phyloP scores from a whole-genome alignment of 2,113 vertebrate genomes.

The Neogale vison region DNA sequence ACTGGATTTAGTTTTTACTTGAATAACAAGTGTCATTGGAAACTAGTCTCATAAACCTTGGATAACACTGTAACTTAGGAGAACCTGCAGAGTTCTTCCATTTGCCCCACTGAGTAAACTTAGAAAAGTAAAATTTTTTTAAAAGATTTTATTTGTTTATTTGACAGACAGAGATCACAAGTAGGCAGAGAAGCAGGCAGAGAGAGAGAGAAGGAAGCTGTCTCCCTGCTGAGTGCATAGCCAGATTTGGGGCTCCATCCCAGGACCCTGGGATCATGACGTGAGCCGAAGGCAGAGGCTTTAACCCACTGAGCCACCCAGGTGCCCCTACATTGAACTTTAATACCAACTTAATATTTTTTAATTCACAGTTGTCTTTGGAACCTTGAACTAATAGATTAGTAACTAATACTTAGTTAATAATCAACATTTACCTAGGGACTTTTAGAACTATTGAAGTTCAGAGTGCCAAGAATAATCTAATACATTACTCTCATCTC shows the following conservation, averaged over 20 bases:
- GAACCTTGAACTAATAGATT: background rate
- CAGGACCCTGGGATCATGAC: no score
- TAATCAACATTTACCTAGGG: background rate
- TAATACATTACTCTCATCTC: background rate
- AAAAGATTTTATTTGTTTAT: no score
- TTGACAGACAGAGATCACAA: no score
- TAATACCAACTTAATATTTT: background rate
- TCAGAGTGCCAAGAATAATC: background rate
- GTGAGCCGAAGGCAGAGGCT: no score
- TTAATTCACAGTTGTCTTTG: background rate
- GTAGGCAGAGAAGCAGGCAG: no score
- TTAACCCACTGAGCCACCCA: no score
- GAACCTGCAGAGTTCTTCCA: background rate
- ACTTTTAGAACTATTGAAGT: background rate
- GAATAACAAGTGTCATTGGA: background rate
- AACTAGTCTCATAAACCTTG: background rate
- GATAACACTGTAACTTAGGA: background rate
- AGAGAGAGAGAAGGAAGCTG: no score
- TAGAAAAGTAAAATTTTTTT: background rate
- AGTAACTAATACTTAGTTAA: background rate
- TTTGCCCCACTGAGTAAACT: background rate
- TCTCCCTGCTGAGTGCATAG: no score
- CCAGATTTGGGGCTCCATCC: rapidly evolving
- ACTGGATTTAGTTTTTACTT: background rate
- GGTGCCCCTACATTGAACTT: background rate